Base-by-base conservation (phyloP, 2,888 invertebrate species). In the Andrena flavipes region DNA sequence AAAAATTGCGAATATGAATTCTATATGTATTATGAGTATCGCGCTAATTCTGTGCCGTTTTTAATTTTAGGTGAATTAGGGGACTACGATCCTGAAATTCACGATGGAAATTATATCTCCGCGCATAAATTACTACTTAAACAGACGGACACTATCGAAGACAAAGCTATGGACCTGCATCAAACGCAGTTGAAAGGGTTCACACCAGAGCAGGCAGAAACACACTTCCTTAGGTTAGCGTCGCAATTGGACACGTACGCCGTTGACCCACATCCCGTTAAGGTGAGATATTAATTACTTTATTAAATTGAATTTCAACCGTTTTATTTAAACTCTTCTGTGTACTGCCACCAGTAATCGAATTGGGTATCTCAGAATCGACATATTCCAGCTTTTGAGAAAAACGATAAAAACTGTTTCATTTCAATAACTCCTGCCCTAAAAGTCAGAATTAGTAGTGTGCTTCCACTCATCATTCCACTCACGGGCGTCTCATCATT, bases 181-280 rank as follows among this genome's bases (percentile, higher is more conserved):
- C 97, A 97, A 90, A 97, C 97, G 71, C 97, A 97, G 73, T 96
- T 99, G 65, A 96, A 98, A 87, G 98, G 98, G 63, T 97, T 98
- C 94, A 96, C 97, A 68, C 97, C 98, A 2, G 96, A 97, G 74
- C 97, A 98, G 90, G 97, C 98, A 0, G 99, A 99, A 95, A 96
- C 96, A 80, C 96, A 97, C 88, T 99, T 99, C 94, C 96, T 99
- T 90, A 97, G 97, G 94, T 97, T 98, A 91, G 98, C 99, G 59
- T 97, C 98, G 87, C 96, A 97, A 86, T 95, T 99, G 76, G 99
- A 99, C 94, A 99, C 99, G 0, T 99, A 99, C 92, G 99, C 99
- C 33, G 98, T 99, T 49, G 99, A 99, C 95, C 99, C 99, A 10
- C 99, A 99, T 95, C 98, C 98, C 80, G 99, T 99, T 42, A 99